A percentile compares a stretch with the other conserved stretches of the same genome.
Conservation (phyloP, 2,797 vertebrate genomes). For the Xenopus petersii region DNA sequence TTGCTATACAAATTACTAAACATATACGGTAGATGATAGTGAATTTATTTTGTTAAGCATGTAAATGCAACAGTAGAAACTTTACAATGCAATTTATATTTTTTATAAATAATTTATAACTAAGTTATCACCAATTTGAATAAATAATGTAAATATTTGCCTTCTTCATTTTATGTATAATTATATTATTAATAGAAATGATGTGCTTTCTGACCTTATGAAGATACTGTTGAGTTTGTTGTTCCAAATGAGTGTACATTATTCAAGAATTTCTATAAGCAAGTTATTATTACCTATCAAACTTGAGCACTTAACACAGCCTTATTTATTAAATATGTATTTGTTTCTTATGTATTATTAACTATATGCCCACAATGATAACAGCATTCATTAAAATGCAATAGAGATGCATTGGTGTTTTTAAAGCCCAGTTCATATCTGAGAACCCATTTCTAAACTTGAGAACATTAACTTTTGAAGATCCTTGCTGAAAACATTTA, state of each 20-base stretch:
- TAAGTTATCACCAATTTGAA: slow-evolving; percentile 32
- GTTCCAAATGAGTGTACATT: slow-evolving; percentile 63
- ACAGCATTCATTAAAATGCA: background rate
- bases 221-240: slow-evolving; percentile 60
- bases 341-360: slow-evolving; percentile 62
- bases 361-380: slow-evolving; percentile 34
- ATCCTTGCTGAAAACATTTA: background rate
- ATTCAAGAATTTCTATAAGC: slow-evolving; percentile 61
- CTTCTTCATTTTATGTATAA: slow-evolving; percentile 30
- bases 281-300: slow-evolving; percentile 63
- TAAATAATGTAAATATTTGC: slow-evolving; percentile 51
- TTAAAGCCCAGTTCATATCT: slow-evolving; percentile 2
- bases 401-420: slow-evolving; percentile 34
- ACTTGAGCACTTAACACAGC: slow-evolving; percentile 59
- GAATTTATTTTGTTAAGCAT: too few species aligned
- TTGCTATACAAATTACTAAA: too few species aligned
- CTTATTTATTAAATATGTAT: slow-evolving; percentile 67
- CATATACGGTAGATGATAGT: too few species aligned
- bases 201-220: slow-evolving; percentile 58
- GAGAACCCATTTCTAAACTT: slow-evolving; percentile 6
- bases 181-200: slow-evolving; percentile 59
- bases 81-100: too few species aligned
- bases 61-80: too few species aligned
- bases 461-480: slow-evolving; percentile 6
- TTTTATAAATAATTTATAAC: too few species aligned